Evolutionary conservation across 2,888 invertebrate genomes (phyloP), one percentile per base, ranked within the genome.

Genomic region (Resseliella maxima): DNA sequence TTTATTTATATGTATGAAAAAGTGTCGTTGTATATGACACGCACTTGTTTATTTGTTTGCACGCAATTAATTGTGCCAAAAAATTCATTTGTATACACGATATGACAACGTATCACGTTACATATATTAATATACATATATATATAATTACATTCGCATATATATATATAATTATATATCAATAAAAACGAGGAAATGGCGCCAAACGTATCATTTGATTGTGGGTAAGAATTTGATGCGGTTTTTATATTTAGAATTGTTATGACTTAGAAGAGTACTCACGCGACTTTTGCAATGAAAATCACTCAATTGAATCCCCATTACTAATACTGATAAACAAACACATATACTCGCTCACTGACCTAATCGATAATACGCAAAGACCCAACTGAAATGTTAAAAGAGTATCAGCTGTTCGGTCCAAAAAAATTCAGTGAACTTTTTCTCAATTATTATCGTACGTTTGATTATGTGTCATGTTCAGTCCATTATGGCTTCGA

Each of bases 201-300:
- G 72, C 72, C 15, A 10, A 72, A 31, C 5, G 24, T 59, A 3
- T 24, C 21, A 24, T 59, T 27, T 59, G 24, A 6, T 72, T 72
- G 72, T 72, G 1, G 72, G 72, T 35, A 72, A 72, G 72, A 15
- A 72, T 18, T 31, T 5, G n/a, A 72, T 72, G 15, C 31, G 72
- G 15, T 72, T 72, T n/a, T 72, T 72, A 72, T 12, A 72, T 72
- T 72, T 72, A 72, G 72, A 31, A 31, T 35, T n/a, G 24, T 24
- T n/a, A 72, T 10, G 2, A 15, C 5, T 31, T 31, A 8, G 31
- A 72, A n/a, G 27, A 35, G 31, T 15, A 72, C 2, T 72, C 1
- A 12, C 5, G 2, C 15, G 72, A 72, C 72, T 35, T 72, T 31
- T 72, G 18, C 35, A 72, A 24, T 59, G 59, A 59, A 59, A 50